phyloP scores from a whole-genome alignment of 2,113 vertebrate genomes.

The Eubucco bourcierii region DNA sequence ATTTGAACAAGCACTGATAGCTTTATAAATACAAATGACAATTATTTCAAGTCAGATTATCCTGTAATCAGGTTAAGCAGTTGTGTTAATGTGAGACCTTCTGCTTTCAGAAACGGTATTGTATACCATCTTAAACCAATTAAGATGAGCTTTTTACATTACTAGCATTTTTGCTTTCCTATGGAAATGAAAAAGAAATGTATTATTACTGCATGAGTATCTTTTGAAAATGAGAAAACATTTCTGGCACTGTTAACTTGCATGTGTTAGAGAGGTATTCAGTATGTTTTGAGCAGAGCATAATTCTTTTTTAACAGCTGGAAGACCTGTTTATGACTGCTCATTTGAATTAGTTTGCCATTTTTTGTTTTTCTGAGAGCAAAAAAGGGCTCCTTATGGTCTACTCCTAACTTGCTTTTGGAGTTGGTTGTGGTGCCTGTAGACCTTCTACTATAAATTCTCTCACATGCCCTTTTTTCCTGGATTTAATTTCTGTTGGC shows the following conservation, averaged over 20 bases:
- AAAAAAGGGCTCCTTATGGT: neutral
- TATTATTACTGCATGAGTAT: neutral
- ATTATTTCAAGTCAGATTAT: conserved; percentile 72
- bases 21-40: conserved; percentile 57
- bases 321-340: neutral
- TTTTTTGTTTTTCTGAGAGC: neutral
- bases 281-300: neutral
- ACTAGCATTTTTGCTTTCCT: neutral
- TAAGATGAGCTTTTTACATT: conserved; percentile 27
- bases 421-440: neutral
- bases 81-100: conserved; percentile 56
- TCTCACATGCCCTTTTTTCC: neutral
- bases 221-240: neutral
- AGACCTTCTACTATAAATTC: neutral
- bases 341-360: conserved; percentile 6
- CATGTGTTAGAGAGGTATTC: neutral
- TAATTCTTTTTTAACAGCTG: neutral
- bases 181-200: neutral
- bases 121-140: conserved; percentile 29
- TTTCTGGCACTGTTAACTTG: neutral
- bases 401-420: neutral
- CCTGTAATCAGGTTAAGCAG: conserved; percentile 57
- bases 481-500: neutral
- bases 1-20: conserved; percentile 35
- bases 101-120: conserved; percentile 40